Percentiles rank a stretch among this genome's conserved stretches.
Evolutionary conservation across 2,113 vertebrate species (phyloP).

Genomic region (Diadophis punctatus): DNA sequence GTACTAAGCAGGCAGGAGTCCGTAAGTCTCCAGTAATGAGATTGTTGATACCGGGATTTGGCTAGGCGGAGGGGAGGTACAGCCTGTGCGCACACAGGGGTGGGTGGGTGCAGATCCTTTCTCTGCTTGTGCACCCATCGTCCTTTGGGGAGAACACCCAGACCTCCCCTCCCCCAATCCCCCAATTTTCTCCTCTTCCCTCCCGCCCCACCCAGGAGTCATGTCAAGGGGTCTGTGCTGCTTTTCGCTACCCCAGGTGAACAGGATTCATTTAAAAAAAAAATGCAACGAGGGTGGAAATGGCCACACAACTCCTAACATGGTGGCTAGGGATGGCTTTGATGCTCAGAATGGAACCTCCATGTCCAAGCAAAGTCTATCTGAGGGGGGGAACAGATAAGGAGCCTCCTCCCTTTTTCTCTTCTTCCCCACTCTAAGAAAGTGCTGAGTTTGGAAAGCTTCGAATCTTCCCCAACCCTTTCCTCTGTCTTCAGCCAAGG

Average conservation of each 20-base stretch:
- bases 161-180: too few species aligned
- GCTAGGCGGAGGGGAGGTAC: not conserved
- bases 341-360: not conserved
- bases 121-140: not conserved
- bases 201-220: not conserved
- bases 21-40: conserved; percentile 7
- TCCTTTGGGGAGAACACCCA: not conserved
- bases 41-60: conserved; percentile 18
- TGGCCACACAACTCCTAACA: too few species aligned
- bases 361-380: not conserved
- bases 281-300: not conserved
- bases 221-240: not conserved
- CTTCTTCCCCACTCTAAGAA: not conserved
- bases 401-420: not conserved
- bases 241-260: too few species aligned
- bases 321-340: not conserved
- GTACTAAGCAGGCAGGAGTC: not conserved
- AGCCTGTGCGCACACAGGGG: too few species aligned
- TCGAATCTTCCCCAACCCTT: too few species aligned
- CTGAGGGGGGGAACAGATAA: not conserved
- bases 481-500: not conserved
- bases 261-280: not conserved
- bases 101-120: not conserved
- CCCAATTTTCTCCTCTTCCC: not conserved
- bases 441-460: not conserved